Evolutionary conservation across 2,888 invertebrate species (phyloP), one percentile per base, ranked within the genome.

Genomic region (Pimpla rufipes): DNA sequence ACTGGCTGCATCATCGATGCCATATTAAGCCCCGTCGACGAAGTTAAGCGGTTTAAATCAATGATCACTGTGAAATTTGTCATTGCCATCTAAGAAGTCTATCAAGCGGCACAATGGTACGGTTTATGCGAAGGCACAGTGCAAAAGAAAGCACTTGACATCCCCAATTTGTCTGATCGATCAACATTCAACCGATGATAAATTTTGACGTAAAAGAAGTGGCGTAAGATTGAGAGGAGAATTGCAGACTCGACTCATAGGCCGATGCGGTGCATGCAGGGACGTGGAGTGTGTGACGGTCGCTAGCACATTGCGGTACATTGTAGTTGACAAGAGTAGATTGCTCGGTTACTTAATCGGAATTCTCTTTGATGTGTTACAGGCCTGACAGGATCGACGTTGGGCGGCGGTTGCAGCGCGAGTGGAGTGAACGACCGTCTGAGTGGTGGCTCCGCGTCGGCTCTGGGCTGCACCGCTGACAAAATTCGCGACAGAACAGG

Each of bases 381-480:
- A 91, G 90, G 88, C 59, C 86, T 87, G 70, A 87, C 89, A 78
- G 86, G 87, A 81, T 86, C 88, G 73, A 76, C 85, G n/a, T 40
- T 80, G 52, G 85, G 87, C 35, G 88, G 88, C 68, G 90, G 87
- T 52, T 52, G 21, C 35, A 86, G 79, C 40, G 87, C 85, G 52
- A 88, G 88, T 45, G 87, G 79, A 50, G 57, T 52, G 23, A 80
- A 77, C 77, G 90, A 90, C 80, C 91, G 91, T 66, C 86, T 90
- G 82, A 91, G 90, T 78, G 88, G 87, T n/a, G 90, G 90, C 68
- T 92, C 92, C 47, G 89, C 87, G 5, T 89, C 90, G 73, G 89
- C 90, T 21, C 75, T 92, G 78, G 90, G 90, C 62, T 91, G 87
- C 75, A 87, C 88, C 1, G 83, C 86, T 35, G 91, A 91, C 40